Conservation (phyloP, 2,888 invertebrate species). For the Thera britannica region DNA sequence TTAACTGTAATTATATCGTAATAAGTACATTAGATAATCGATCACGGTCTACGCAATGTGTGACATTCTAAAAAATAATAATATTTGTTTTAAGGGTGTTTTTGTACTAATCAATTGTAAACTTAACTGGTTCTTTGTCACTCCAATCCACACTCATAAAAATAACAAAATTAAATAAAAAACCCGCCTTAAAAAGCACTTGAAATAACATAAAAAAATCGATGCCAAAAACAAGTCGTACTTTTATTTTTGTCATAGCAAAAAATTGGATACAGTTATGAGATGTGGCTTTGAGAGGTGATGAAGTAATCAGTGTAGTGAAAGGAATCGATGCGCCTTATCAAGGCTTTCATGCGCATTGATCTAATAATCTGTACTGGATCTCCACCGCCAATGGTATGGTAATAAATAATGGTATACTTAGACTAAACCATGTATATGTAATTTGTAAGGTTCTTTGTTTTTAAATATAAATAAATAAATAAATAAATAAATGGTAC, state of each 20-base stretch:
- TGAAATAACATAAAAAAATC: background rate
- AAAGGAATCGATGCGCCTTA: background rate
- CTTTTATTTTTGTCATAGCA: too few relatives aligned
- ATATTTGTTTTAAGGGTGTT: slow-evolving; percentile 28
- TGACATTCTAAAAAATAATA: slow-evolving; percentile 57
- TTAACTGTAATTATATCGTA: slow-evolving; percentile 25
- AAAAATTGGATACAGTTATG: background rate
- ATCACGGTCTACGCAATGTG: slow-evolving; percentile 56
- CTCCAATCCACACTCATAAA: background rate
- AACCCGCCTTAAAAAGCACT: background rate
- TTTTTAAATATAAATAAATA: too few relatives aligned
- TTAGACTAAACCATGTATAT: too few relatives aligned
- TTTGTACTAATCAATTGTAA: slow-evolving; percentile 51
- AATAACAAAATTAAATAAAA: too few relatives aligned
- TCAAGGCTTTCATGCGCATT: slow-evolving; percentile 2
- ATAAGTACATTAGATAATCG: slow-evolving; percentile 57
- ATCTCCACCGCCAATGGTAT: too few relatives aligned
- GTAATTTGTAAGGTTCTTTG: too few relatives aligned
- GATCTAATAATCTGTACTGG: slow-evolving; percentile 4
- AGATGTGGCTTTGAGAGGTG: background rate
- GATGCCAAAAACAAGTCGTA: background rate
- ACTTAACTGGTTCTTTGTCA: slow-evolving; percentile 8
- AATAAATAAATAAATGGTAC: too few relatives aligned
- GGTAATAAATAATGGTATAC: too few relatives aligned
- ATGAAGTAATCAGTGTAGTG: slow-evolving; percentile 6